Conservation (phyloP, 35 echinoderm and acorn worm species). For the Diadema setosum region DNA sequence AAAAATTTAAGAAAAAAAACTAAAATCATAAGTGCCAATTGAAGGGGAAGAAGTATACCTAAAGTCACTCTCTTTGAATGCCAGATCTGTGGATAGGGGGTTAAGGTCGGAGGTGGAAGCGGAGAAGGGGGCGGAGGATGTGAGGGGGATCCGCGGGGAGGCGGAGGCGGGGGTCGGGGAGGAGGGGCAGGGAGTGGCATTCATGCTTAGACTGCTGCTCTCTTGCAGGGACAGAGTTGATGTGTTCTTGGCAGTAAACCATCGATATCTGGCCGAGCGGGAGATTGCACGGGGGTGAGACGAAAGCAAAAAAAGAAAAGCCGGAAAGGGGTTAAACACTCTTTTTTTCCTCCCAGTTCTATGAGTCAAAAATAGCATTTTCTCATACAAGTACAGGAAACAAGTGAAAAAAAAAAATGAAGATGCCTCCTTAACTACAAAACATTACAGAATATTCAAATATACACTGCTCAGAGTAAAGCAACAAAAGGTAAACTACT, state of each 20-base stretch:
- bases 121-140: not conserved
- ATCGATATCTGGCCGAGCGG: not conserved
- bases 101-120: not conserved
- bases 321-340: not conserved
- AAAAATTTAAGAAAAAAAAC: too few relatives aligned
- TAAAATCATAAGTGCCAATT: too few relatives aligned
- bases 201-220: not conserved
- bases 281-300: too few relatives aligned
- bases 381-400: too few relatives aligned
- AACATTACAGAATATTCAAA: too few relatives aligned
- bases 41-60: not conserved
- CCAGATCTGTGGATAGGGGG: not conserved
- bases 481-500: too few relatives aligned
- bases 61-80: not conserved
- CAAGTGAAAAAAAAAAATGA: too few relatives aligned
- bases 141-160: too few relatives aligned
- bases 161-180: not conserved
- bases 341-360: too few relatives aligned
- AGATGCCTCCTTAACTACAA: too few relatives aligned
- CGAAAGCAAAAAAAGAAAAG: not conserved
- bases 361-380: too few relatives aligned
- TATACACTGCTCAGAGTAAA: too few relatives aligned
- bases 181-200: not conserved
- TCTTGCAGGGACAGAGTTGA: not conserved
- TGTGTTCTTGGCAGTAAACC: slow-evolving; percentile 1